These are phyloP conservation scores for Lonchura striata DNA, from an alignment of 2,113 vertebrate species.

Conservation along the genomic window DNA sequence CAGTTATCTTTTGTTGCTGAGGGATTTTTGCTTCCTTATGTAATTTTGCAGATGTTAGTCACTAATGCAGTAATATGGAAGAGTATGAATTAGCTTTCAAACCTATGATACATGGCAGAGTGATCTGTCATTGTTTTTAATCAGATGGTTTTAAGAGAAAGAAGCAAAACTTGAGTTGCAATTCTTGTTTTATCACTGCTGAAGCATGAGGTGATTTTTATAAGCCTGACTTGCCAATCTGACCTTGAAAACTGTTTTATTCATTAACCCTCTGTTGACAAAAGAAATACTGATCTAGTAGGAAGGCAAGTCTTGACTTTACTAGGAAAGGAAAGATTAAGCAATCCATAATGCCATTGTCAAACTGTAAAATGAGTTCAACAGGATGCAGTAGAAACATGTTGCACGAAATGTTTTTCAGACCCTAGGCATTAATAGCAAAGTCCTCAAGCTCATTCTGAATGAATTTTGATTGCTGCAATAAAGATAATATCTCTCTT, in stretches of 20 bases:
- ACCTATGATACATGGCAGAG: background rate
- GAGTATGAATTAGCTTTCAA: constrained; percentile 1
- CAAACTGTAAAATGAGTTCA: background rate
- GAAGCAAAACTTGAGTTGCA: background rate
- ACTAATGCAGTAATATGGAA: background rate
- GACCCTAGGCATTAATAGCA: background rate
- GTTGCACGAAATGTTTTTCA: background rate
- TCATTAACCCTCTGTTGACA: constrained; percentile 28
- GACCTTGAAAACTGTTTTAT: constrained; percentile 29
- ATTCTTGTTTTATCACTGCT: background rate
- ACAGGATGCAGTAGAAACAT: background rate
- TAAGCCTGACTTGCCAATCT: constrained; percentile 6
- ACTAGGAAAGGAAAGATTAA: background rate
- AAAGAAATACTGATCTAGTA: background rate
- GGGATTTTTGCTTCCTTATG: background rate
- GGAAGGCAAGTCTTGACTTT: background rate
- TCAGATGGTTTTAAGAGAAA: constrained; percentile 16
- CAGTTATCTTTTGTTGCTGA: background rate
- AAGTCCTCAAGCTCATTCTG: background rate
- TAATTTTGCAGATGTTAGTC: background rate
- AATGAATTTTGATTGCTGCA: background rate
- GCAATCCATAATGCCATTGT: background rate
- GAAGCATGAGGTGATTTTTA: constrained; percentile 23
- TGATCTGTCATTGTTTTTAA: constrained; percentile 22
- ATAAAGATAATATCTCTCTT: background rate